These are phyloP conservation scores for Pentalonia nigronervosa DNA, from an alignment of 1,140 invertebrate species.

Conservation along the genomic window DNA sequence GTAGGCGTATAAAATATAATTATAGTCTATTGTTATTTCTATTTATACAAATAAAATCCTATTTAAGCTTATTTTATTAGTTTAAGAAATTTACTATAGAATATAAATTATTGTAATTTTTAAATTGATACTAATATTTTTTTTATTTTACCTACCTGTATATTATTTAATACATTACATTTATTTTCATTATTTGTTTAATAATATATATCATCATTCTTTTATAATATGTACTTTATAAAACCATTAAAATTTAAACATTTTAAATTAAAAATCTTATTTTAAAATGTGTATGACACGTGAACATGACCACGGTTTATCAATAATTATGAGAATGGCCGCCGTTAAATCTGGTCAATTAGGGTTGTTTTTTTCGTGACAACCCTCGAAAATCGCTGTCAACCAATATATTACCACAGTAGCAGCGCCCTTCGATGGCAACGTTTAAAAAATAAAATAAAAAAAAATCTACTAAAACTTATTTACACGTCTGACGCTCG, in stretches of 20 bases:
- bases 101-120: neutral
- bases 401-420: conserved; percentile 38
- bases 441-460: conserved; percentile 54
- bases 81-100: neutral
- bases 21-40: no score
- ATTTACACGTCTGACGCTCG: conserved; percentile 48
- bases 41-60: neutral
- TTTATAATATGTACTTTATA: neutral
- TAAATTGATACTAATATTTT: neutral
- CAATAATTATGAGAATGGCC: conserved; percentile 25
- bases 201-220: neutral
- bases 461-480: conserved; percentile 45
- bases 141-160: neutral
- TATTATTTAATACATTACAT: neutral
- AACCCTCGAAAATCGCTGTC: conserved; percentile 36
- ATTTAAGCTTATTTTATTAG: neutral
- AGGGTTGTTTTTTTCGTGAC: conserved; percentile 36
- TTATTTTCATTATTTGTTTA: neutral
- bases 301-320: conserved; percentile 8
- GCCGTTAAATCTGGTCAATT: conserved; percentile 53
- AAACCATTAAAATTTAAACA: neutral
- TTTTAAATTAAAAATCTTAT: neutral
- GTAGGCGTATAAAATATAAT: neutral
- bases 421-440: conserved; percentile 23
- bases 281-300: conserved; percentile 10